A percentile compares a stretch with the other conserved stretches of the same genome.
phyloP scores from a whole-genome alignment of 2,888 invertebrate species.

The Archips crataeganus region DNA sequence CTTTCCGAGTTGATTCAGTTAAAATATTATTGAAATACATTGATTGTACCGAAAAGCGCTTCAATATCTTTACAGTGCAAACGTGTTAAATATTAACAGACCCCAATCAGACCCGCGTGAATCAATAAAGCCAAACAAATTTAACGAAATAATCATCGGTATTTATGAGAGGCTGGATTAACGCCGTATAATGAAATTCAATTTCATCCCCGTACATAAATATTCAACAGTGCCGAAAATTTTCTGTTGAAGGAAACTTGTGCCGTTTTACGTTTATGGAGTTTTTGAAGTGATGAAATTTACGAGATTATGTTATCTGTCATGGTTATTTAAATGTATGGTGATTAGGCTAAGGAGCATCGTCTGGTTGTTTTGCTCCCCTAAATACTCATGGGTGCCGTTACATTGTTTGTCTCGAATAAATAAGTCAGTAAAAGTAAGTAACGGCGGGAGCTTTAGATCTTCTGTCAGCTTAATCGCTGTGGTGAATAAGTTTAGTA shows the following conservation, averaged over 20 bases:
- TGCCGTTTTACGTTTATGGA: conserved; percentile 53
- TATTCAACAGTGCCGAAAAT: conserved; percentile 68
- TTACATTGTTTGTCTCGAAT: conserved; percentile 8
- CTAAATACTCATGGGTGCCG: background rate
- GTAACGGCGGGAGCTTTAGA: background rate
- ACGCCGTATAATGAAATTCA: conserved; percentile 67
- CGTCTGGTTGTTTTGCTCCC: conserved; percentile 18
- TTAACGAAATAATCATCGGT: conserved; percentile 59
- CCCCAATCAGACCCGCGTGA: conserved; percentile 38
- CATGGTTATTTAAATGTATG: conserved; percentile 59
- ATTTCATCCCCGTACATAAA: conserved; percentile 73
- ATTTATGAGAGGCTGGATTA: conserved; percentile 68
- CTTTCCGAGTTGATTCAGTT: too few relatives aligned
- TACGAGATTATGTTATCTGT: conserved; percentile 44
- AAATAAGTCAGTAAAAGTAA: background rate
- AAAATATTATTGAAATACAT: background rate
- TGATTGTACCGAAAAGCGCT: background rate
- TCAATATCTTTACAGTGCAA: background rate
- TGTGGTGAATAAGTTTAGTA: background rate
- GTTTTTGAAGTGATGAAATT: conserved; percentile 49
- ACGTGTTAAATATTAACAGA: conserved; percentile 29
- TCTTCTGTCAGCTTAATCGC: conserved; percentile 4
- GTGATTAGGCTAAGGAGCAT: conserved; percentile 48
- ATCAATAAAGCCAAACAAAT: conserved; percentile 58
- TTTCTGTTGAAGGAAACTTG: conserved; percentile 61